Conservation (phyloP, 2,888 invertebrate genomes). For the Phrixothrix hirtus region DNA sequence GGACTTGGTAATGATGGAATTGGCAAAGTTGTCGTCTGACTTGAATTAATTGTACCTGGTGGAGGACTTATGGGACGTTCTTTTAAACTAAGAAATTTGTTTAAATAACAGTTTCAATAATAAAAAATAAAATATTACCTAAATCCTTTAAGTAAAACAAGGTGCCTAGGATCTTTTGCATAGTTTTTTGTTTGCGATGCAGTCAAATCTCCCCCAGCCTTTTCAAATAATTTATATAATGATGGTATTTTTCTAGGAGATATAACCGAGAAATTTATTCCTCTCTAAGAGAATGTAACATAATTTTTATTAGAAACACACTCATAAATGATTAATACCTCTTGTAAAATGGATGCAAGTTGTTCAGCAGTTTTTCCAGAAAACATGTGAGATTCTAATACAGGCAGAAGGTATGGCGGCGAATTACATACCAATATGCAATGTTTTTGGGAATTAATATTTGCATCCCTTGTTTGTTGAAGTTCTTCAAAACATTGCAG, state of each 20-base stretch:
- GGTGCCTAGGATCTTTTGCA: slow-evolving; percentile 83
- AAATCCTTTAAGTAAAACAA: slow-evolving; percentile 76
- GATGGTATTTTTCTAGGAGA: slow-evolving; percentile 88
- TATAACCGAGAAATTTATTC: slow-evolving; percentile 83
- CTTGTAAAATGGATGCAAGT: slow-evolving; percentile 75
- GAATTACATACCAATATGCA: slow-evolving; percentile 88
- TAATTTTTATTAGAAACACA: neutral
- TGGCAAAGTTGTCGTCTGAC: slow-evolving; percentile 47
- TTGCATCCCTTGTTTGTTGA: slow-evolving; percentile 61
- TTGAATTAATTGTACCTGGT: slow-evolving; percentile 50
- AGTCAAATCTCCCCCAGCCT: slow-evolving; percentile 82
- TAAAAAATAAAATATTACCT: slow-evolving; percentile 54
- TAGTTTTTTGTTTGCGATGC: slow-evolving; percentile 85
- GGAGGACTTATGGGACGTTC: slow-evolving; percentile 71
- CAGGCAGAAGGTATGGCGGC: slow-evolving; percentile 86
- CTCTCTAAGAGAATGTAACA: slow-evolving; percentile 59
- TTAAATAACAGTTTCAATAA: slow-evolving; percentile 2
- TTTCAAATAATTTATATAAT: slow-evolving; percentile 85
- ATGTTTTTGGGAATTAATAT: slow-evolving; percentile 66
- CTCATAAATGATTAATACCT: slow-evolving; percentile 59
- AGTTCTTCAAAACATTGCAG: slow-evolving; percentile 89
- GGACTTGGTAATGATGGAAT: slow-evolving; percentile 60
- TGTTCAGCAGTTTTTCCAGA: slow-evolving; percentile 83
- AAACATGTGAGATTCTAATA: slow-evolving; percentile 72
- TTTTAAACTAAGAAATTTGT: slow-evolving; percentile 57